phyloP scores from a whole-genome alignment of 2,888 invertebrate species.

The Hylaea fasciaria region DNA sequence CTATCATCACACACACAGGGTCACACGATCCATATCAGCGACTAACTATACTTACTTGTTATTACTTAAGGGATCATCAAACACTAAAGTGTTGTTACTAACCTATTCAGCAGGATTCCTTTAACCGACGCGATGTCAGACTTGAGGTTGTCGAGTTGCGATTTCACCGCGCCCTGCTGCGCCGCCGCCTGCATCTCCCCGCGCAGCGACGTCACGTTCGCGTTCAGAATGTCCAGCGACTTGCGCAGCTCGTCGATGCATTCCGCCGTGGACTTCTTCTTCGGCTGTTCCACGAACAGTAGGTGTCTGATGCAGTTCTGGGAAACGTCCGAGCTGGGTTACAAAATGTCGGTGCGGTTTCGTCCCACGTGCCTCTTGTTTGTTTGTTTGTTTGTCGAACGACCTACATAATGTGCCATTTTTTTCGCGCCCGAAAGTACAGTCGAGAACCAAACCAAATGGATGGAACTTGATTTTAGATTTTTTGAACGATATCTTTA shows the following conservation, averaged over 20 bases:
- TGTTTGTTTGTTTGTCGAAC: background rate
- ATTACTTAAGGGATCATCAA: too few relatives aligned
- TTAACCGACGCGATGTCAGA: constrained; percentile 89
- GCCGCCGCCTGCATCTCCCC: constrained; percentile 85
- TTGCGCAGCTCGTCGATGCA: constrained; percentile 88
- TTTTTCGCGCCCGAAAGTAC: too few relatives aligned
- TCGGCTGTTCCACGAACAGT: constrained; percentile 87
- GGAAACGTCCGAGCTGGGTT: constrained; percentile 11
- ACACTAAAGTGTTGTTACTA: too few relatives aligned
- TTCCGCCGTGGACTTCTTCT: constrained; percentile 87
- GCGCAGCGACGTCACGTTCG: constrained; percentile 87
- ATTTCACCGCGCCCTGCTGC: constrained; percentile 78
- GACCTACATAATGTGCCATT: too few relatives aligned
- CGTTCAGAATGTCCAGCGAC: constrained; percentile 87
- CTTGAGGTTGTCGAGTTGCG: constrained; percentile 88
- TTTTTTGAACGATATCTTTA: too few relatives aligned
- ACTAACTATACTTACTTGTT: too few relatives aligned
- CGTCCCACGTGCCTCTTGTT: too few relatives aligned
- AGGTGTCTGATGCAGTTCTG: constrained; percentile 74
- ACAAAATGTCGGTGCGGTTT: too few relatives aligned
- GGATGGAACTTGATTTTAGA: too few relatives aligned
- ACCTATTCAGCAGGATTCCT: constrained; percentile 89
- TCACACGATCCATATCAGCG: too few relatives aligned
- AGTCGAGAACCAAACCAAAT: too few relatives aligned
- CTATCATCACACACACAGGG: too few relatives aligned